Evolutionary conservation across 2,113 vertebrate species (phyloP), one percentile per base, ranked within the genome.

Genomic region (Gorsachius goisagi): DNA sequence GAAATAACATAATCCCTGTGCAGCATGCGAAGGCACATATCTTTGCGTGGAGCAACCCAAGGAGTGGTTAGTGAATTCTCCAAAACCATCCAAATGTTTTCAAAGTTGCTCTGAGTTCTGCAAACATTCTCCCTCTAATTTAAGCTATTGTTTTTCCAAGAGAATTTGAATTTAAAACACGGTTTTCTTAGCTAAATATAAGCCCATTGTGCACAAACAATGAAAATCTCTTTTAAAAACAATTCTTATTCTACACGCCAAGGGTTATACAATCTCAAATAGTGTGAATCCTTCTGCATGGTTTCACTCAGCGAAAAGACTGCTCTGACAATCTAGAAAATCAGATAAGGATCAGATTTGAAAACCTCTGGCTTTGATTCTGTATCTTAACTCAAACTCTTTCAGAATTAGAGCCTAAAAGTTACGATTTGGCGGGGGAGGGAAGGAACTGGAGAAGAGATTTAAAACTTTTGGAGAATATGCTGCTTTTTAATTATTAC

Each of bases 181-280:
- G 75, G 83, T 24, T 85, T 77, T 93, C 77, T 89, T 80, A 68
- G 93, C 93, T 95, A 97, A 97, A 97, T 92, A 91, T 96, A 85
- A 97, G 84, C 3, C 81, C 63, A 96, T 91, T 96, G 94, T 96
- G 88, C 89, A 83, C 94, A 94, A 96, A 94, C 74, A 96, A 96
- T 94, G 68, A 79, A 26, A 60, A 76, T 78, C 88, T 94, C 79
- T 69, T 93, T 69, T 84, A 41, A 92, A 93, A 95, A 87, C 83
- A 96, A n/a, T 62, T 66, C 79, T 81, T 72, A 9, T 50, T 58
- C 79, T 10, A 8, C 76, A 19, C 24, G 89, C 93, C 83, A 78
- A 80, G 85, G 85, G 64, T 92, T 88, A 15, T 12, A 50, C 85
- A 69, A 22, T 10, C 63, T 19, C 75, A 7, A 12, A 44, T 11